These are phyloP conservation scores for Saturnia pavonia DNA, from an alignment of 2,888 invertebrate species.

Conservation along the genomic window DNA sequence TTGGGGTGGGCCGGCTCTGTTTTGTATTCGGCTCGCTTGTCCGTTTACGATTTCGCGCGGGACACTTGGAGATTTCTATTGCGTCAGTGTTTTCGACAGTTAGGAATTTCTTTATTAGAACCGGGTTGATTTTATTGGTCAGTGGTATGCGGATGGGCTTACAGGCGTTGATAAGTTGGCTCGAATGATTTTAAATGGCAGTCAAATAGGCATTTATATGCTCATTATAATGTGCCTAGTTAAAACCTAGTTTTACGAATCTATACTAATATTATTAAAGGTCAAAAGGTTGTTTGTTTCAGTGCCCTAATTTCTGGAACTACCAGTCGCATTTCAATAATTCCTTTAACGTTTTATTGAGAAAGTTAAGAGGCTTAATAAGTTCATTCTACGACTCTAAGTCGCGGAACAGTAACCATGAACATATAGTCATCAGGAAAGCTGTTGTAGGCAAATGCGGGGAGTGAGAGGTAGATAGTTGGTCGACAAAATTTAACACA, in stretches of 20 bases:
- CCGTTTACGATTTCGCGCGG: constrained; percentile 79
- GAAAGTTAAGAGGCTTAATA: too few species aligned
- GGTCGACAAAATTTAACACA: too few species aligned
- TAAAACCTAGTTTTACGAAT: background rate
- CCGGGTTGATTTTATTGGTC: constrained; percentile 22
- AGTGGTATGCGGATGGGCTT: background rate
- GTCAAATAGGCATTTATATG: background rate
- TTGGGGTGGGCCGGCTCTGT: constrained; percentile 54
- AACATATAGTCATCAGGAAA: too few species aligned
- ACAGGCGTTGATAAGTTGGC: constrained; percentile 9
- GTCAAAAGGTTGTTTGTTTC: too few species aligned
- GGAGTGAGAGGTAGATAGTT: too few species aligned
- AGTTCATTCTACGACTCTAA: too few species aligned
- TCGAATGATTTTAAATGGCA: constrained; percentile 4
- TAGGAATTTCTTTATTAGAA: constrained; percentile 75
- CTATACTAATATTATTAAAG: too few species aligned
- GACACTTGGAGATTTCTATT: constrained; percentile 76
- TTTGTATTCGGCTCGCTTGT: constrained; percentile 76
- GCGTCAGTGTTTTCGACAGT: constrained; percentile 49
- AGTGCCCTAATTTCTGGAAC: too few species aligned
- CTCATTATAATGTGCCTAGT: background rate
- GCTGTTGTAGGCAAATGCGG: too few species aligned
- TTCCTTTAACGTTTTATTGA: too few species aligned
- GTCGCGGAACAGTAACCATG: too few species aligned
- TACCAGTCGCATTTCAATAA: too few species aligned